Evolutionary conservation across 1,140 invertebrate genomes (phyloP).

Genomic region (Drosophila novamexicana): DNA sequence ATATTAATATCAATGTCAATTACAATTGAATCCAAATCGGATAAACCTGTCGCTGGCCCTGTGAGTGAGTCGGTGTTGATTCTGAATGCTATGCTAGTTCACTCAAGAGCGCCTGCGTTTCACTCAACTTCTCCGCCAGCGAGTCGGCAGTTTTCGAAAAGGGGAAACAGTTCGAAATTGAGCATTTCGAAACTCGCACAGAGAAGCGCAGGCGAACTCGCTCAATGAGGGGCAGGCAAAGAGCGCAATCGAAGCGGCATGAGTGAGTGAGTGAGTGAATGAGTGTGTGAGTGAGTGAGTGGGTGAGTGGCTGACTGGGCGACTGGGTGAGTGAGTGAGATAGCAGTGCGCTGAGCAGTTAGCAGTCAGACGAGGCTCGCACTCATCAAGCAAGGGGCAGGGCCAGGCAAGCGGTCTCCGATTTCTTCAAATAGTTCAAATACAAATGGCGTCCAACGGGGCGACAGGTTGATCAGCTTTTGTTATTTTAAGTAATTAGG

Average conservation of each 20-base stretch:
- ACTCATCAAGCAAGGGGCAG: constrained; percentile 22
- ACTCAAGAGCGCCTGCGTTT: constrained; percentile 15
- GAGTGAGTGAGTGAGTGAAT: constrained; percentile 2
- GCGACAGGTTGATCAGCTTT: neutral
- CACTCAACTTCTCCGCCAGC: constrained; percentile 44
- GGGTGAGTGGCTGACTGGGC: constrained; percentile 4
- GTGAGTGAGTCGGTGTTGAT: neutral
- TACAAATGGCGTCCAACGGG: constrained; percentile 31
- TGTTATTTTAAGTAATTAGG: too few species aligned
- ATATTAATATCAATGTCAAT: too few species aligned
- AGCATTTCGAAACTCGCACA: constrained; percentile 24
- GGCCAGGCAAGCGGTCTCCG: constrained; percentile 1
- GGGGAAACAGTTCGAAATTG: constrained; percentile 51
- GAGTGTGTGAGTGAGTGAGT: constrained; percentile 13
- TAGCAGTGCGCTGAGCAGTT: constrained; percentile 7
- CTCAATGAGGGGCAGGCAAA: constrained; percentile 24
- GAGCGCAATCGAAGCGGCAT: neutral
- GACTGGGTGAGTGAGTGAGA: constrained; percentile 23
- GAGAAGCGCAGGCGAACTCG: constrained; percentile 7
- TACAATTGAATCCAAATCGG: neutral
- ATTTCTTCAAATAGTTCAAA: constrained; percentile 23
- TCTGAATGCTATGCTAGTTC: neutral
- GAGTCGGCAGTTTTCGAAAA: constrained; percentile 46
- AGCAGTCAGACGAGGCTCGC: neutral
- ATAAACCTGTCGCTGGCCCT: constrained; percentile 6